Percentiles rank a stretch among this genome's conserved stretches.
phyloP scores from a whole-genome alignment of 2,888 invertebrate species.

The Zele albiditarsus region DNA sequence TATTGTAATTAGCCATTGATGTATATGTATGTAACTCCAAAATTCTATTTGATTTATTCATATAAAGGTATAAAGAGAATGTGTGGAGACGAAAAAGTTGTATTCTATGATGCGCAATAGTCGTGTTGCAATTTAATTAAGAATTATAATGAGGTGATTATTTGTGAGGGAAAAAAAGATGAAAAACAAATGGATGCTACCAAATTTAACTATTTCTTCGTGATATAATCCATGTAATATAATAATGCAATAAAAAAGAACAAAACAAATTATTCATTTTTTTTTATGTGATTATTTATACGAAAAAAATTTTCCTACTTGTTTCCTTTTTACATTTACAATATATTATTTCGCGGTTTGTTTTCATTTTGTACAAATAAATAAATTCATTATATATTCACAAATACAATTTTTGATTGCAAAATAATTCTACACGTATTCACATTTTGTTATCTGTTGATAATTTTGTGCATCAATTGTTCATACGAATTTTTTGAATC shows the following conservation, averaged over 20 bases:
- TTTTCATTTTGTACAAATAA: conserved; percentile 3
- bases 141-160: conserved; percentile 51
- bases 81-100: conserved; percentile 51
- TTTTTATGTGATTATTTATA: not conserved
- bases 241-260: conserved; percentile 51
- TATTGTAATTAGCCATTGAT: conserved; percentile 71
- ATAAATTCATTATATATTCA: not conserved
- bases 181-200: conserved; percentile 47
- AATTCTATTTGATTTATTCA: conserved; percentile 51
- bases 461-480: not conserved
- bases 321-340: not conserved
- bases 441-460: not conserved
- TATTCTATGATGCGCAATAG: conserved; percentile 53
- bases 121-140: conserved; percentile 42
- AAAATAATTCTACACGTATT: not conserved
- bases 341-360: not conserved
- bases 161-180: conserved; percentile 41
- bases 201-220: conserved; percentile 66
- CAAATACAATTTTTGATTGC: not conserved
- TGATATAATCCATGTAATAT: conserved; percentile 59
- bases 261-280: not conserved
- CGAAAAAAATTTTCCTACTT: not conserved
- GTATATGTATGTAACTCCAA: conserved; percentile 56
- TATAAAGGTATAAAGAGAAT: conserved; percentile 39
- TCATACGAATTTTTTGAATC: conserved; percentile 26